Base-by-base conservation (phyloP, 2,888 invertebrate genomes). In the Cantharis flavilabris region DNA sequence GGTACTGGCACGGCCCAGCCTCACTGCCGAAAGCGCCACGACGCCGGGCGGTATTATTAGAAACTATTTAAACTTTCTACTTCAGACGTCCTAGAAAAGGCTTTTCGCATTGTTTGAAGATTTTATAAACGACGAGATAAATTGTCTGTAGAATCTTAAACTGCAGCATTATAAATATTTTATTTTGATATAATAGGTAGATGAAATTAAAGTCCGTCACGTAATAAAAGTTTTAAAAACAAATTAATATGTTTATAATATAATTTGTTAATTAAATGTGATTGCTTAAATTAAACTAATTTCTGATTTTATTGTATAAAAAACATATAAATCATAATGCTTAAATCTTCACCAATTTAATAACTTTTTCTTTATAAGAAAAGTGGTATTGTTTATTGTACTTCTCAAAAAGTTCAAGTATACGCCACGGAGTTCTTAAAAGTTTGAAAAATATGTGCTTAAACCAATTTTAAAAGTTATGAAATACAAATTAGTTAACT, bases 1-100 rank as follows among this genome's bases (percentile, higher is more conserved):
- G 82, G 81, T 83, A 86, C 86, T 86, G 85, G 84, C 83, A 82
- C 82, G 82, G 83, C 85, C 85, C 85, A 84, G 85, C 84, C 83
- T 85, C 84, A 81, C 80, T 82, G 83, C 83, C 77, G 76, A 72
- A 79, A 85, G 85, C 85, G 85, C 85, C 86, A 78, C 84, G 76
- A 81, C 81, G 80, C 75, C 82, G 83, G 81, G 83, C 83, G 85
- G 85, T 80, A 72, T 79, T 80, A 74, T 77, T 75, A 70, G 70
- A 80, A 83, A 84, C 83, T 83, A 83, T 72, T 76, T 76, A 74
- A 81, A 82, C 82, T 82, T 82, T 81, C 76, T 71, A 78, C 82
- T 76, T 78, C 76, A 77, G 78, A 80, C 79, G 75, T 75, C 73
- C 78, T 78, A 76, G 73, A 78, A 78, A 76, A 69, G 73, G 79